Percentiles rank a stretch among this genome's conserved stretches.
phyloP scores from a whole-genome alignment of 2,113 vertebrate genomes.

The Oryzias javanicus region DNA sequence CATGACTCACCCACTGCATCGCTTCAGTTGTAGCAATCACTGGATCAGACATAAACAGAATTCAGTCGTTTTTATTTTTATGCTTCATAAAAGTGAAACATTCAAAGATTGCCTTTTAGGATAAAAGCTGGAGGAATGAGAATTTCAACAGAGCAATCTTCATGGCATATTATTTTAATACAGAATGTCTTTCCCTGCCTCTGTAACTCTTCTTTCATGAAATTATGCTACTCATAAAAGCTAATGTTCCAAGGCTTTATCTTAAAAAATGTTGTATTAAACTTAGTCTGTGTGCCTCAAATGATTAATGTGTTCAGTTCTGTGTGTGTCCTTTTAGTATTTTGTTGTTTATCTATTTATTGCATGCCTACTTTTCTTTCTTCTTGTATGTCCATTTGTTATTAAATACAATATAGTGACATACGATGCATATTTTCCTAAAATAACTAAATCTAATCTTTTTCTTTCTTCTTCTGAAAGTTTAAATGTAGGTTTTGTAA shows the following conservation, averaged over 20 bases:
- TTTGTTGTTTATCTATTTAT: neutral
- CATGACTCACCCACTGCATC: too few species aligned
- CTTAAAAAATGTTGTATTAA: constrained; percentile 59
- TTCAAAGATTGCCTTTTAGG: constrained; percentile 22
- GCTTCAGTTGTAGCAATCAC: neutral
- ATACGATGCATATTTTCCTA: too few species aligned
- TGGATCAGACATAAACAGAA: constrained; percentile 1
- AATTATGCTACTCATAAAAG: constrained; percentile 58
- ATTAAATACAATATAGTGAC: too few species aligned
- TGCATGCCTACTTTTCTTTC: neutral
- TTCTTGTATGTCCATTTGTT: too few species aligned
- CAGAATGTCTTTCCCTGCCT: constrained; percentile 27
- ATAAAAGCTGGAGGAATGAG: constrained; percentile 24
- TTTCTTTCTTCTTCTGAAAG: too few species aligned
- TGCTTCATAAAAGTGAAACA: constrained; percentile 10
- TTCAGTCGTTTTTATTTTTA: constrained; percentile 26
- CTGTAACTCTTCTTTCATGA: constrained; percentile 32
- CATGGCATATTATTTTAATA: constrained; percentile 25
- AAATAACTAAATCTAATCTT: too few species aligned
- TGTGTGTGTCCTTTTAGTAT: constrained; percentile 2
- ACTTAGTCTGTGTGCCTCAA: constrained; percentile 44
- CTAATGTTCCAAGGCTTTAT: constrained; percentile 66
- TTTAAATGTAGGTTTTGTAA: too few species aligned
- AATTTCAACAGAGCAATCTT: constrained; percentile 29
- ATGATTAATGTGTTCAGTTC: constrained; percentile 11